A percentile compares a stretch with the other conserved stretches of the same genome.
These are phyloP conservation scores for Pseudorhiza aurosa DNA, from an alignment of 30 jellyfish, hydroid and myxozoan genomes.

Conservation along the genomic window DNA sequence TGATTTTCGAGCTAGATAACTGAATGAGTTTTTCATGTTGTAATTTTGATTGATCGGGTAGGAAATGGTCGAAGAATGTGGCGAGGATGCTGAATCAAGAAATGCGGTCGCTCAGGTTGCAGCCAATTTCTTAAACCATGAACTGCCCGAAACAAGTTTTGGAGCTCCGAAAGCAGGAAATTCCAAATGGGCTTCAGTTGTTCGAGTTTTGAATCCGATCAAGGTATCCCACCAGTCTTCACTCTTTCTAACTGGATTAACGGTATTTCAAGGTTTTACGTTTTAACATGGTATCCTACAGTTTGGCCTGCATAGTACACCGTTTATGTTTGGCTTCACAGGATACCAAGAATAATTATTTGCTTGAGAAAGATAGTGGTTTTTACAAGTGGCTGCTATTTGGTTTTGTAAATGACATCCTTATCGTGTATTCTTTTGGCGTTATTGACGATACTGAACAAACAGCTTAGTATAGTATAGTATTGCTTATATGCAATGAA, in stretches of 20 bases:
- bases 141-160: slow-evolving; percentile 82
- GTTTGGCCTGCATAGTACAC: slow-evolving; percentile 41
- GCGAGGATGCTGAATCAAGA: slow-evolving; percentile 91
- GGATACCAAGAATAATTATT: slow-evolving; percentile 48
- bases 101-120: slow-evolving; percentile 97
- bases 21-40: too few relatives aligned
- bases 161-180: slow-evolving; percentile 98
- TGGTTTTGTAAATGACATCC: slow-evolving; percentile 62
- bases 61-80: slow-evolving; percentile 99
- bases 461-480: neutral
- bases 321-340: slow-evolving; percentile 33
- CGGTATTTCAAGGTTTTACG: too few relatives aligned
- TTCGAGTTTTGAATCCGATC: slow-evolving; percentile 90
- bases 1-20: too few relatives aligned
- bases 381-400: slow-evolving; percentile 27
- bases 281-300: slow-evolving; percentile 28
- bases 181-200: slow-evolving; percentile 94
- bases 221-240: slow-evolving; percentile 66
- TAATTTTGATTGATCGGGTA: slow-evolving; percentile 2
- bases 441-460: neutral
- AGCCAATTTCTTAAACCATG: slow-evolving; percentile 90
- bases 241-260: too few relatives aligned
- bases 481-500: too few relatives aligned
- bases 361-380: slow-evolving; percentile 67
- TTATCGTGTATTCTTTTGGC: neutral